Percentiles rank a stretch among this genome's conserved stretches.
These are phyloP conservation scores for Metopolophium dirhodum DNA, from an alignment of 1,140 invertebrate genomes.

Conservation along the genomic window DNA sequence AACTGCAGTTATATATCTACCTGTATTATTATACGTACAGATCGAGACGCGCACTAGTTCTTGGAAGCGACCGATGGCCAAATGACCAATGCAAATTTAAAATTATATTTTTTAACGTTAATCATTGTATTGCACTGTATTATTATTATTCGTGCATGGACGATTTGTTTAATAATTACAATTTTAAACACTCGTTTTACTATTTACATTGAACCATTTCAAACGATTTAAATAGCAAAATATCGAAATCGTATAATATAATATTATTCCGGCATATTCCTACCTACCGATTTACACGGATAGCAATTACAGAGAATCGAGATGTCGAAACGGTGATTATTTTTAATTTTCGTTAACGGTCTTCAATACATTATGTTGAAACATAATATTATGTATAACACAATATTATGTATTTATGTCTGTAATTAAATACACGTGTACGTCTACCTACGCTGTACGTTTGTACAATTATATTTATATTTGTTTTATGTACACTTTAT, in stretches of 20 bases:
- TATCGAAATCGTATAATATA: neutral
- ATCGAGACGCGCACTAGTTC: neutral
- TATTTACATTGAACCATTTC: neutral
- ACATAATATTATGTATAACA: constrained; percentile 24
- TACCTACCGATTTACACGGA: neutral
- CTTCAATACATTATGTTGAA: neutral
- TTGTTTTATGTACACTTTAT: neutral
- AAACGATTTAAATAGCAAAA: neutral
- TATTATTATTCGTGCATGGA: neutral
- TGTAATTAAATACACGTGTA: neutral
- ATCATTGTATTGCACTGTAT: neutral
- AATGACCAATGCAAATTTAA: neutral
- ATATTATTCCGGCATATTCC: neutral
- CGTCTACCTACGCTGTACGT: neutral
- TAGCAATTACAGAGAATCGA: neutral
- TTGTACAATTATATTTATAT: neutral
- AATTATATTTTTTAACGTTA: neutral
- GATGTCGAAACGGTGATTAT: neutral
- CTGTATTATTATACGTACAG: neutral
- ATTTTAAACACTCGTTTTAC: neutral
- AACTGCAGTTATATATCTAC: neutral
- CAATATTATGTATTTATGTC: neutral
- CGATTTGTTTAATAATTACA: neutral
- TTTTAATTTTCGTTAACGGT: constrained; percentile 2
- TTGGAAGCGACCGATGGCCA: neutral